A percentile compares a stretch with the other conserved stretches of the same genome.
These are phyloP conservation scores for Seriola quinqueradiata DNA, from an alignment of 2,113 vertebrate genomes.

Conservation along the genomic window DNA sequence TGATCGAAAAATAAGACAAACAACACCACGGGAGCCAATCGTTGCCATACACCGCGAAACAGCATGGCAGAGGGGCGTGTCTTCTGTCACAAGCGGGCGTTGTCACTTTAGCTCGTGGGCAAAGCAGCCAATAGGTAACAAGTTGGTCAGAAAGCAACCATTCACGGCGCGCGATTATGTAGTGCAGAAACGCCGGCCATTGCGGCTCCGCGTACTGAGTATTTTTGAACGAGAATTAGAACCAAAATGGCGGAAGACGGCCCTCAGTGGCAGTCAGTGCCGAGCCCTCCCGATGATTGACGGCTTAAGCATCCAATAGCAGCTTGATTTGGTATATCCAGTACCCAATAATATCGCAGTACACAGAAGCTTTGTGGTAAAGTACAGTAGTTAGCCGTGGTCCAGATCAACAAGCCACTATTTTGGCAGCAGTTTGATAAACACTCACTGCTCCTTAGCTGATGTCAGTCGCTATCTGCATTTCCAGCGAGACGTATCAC, in stretches of 20 bases:
- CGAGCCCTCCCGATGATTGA: constrained; percentile 34
- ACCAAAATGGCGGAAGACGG: constrained; percentile 73
- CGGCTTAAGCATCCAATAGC: constrained; percentile 47
- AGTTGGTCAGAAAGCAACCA: constrained; percentile 49
- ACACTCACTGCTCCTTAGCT: constrained; percentile 61
- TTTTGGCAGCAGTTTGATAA: constrained; percentile 78
- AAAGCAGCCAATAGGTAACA: constrained; percentile 60
- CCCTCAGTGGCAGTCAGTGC: constrained; percentile 19
- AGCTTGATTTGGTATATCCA: neutral
- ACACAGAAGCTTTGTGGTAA: constrained; percentile 50
- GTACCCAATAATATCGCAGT: constrained; percentile 63
- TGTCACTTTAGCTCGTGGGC: constrained; percentile 51
- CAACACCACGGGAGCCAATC: constrained; percentile 70
- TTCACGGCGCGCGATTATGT: constrained; percentile 17
- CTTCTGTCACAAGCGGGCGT: constrained; percentile 36
- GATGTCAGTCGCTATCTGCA: constrained; percentile 66
- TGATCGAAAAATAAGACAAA: constrained; percentile 54
- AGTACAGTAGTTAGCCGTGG: constrained; percentile 63
- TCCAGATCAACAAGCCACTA: constrained; percentile 71
- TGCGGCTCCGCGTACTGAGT: constrained; percentile 20
- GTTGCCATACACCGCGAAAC: constrained; percentile 69
- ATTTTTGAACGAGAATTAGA: neutral
- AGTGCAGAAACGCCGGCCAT: constrained; percentile 50
- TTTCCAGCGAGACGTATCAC: constrained; percentile 59
- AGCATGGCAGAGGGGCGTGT: constrained; percentile 75